Percentiles rank a stretch among this genome's conserved stretches.
Evolutionary conservation across 2,113 vertebrate genomes (phyloP).

Genomic region (Pelvicachromis taeniatus): DNA sequence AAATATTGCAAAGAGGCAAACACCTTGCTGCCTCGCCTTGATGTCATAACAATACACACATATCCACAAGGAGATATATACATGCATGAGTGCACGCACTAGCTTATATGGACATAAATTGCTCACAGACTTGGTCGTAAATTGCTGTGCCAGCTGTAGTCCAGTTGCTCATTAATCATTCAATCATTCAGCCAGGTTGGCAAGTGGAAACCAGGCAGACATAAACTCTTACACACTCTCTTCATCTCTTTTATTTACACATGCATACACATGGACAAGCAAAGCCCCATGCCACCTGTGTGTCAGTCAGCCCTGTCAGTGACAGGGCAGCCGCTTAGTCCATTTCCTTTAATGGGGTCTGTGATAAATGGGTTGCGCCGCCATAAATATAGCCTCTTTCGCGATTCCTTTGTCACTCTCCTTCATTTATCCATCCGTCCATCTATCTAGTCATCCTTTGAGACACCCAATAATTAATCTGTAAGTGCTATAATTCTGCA

Average conservation of each 20-base stretch:
- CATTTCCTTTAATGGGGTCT: constrained; percentile 53
- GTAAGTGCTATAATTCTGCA: constrained; percentile 42
- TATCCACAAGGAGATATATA: neutral
- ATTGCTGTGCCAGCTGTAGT: constrained; percentile 30
- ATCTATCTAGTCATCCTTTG: neutral
- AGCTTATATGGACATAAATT: neutral
- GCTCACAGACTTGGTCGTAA: neutral
- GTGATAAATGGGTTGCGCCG: constrained; percentile 39
- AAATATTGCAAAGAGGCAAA: neutral
- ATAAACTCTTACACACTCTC: neutral
- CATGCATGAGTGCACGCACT: neutral
- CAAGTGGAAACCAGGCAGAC: neutral
- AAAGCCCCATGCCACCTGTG: constrained; percentile 7
- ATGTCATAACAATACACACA: neutral
- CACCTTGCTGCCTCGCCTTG: neutral
- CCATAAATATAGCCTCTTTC: constrained; percentile 49
- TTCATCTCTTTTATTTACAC: neutral
- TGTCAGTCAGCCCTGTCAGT: constrained; percentile 21
- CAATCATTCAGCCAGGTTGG: constrained; percentile 9
- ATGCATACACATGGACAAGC: neutral
- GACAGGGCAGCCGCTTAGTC: constrained; percentile 34
- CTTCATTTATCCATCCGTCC: constrained; percentile 29
- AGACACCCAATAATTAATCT: constrained; percentile 47
- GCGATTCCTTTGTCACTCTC: constrained; percentile 27
- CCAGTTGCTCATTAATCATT: constrained; percentile 39